Base-by-base conservation (phyloP, 2,888 invertebrate genomes). In the Azorinus chamasolen region DNA sequence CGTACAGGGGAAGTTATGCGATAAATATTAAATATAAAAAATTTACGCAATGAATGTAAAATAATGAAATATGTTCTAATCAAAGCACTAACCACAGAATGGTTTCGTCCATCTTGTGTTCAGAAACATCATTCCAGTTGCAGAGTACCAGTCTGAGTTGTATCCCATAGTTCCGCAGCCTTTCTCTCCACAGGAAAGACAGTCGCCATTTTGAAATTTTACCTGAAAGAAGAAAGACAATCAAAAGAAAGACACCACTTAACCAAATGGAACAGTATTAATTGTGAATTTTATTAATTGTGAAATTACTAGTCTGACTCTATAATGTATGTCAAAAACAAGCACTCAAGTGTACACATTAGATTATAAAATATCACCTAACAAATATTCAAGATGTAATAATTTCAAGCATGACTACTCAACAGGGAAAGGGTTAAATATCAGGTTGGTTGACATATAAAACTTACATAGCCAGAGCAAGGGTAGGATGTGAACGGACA, bases 111-210 rank as follows among this genome's bases (percentile, higher is more conserved):
- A 97, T 77, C 97, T 95, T 0, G 98, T 98, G 3, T 97, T 95
- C 54, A 98, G 94, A 91, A 96, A 98, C n/a, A 98, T 94, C 45
- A 90, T 91, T 0, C 98, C 98, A 32, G 97, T 94, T 0, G 96
- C 97, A 4, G 95, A 95, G 0, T 97, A 96, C 55, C 96, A 94
- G 79, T 98, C 96, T 0, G 98, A 97, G 93, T 97, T 97, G 93
- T 97, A 98, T 0, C 98, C 98, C 97, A 98, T 97, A 91, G 97
- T 97, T 41, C 97, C 97, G 92, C 98, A 98, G 0, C 93, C 93
- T 50, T 93, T 93, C 0, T 93, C 93, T 4, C 88, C 88, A 91
- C 96, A 97, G 0, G 95, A 95, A 89, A 96, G 96, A 96, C 97
- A 90, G 14, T 86, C 73, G 1, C 89, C 90, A 1, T 46, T 46